Base-by-base conservation (phyloP, 2,113 vertebrate species). In the Halichoeres trimaculatus region DNA sequence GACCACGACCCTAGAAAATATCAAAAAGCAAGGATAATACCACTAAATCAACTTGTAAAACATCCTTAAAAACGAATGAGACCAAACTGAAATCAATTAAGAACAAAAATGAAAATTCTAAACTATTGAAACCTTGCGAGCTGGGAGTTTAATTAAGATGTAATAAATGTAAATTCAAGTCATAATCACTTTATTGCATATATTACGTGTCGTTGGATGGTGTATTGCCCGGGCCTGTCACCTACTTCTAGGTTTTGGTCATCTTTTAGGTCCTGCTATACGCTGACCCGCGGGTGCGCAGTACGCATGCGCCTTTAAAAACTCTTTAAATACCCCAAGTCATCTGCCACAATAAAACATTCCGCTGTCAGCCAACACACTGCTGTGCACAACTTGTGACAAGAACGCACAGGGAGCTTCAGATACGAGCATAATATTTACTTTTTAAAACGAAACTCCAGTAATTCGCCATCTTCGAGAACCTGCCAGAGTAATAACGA, bases 241-340 rank as follows among this genome's bases (percentile, higher is more conserved):
- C 88, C 89, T 89, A 83, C 91, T 76, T n/a, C n/a, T n/a, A 72
- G 70, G 58, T 85, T 91, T 85, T 87, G 80, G 80, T 83, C 88
- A 93, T 85, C 90, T 88, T 90, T 84, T 66, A 83, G 59, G 63
- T 53, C 59, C 59, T 76, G 74, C 67, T 67, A 90, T 66, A 77
- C 68, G 10, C 76, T 90, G 91, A 90, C 89, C 88, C 88, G 85
- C 90, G 89, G 74, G 80, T 81, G 70, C 52, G 65, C 62, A 81
- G 1, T 81, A 67, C 93, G 94, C 91, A 86, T 91, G 93, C 92
- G 93, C 91, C 12, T 17, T 60, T 50, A n/a, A 66, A 65, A 87
- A 81, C 87, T 92, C 90, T 91, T 94, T 94, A 94, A 94, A 93
- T 90, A 89, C 82, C 92, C 92, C 88, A 85, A 89, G 93, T 93